These are phyloP conservation scores for Catostylus mosaicus DNA, from an alignment of 30 jellyfish, hydroid and myxozoan species.

Conservation along the genomic window DNA sequence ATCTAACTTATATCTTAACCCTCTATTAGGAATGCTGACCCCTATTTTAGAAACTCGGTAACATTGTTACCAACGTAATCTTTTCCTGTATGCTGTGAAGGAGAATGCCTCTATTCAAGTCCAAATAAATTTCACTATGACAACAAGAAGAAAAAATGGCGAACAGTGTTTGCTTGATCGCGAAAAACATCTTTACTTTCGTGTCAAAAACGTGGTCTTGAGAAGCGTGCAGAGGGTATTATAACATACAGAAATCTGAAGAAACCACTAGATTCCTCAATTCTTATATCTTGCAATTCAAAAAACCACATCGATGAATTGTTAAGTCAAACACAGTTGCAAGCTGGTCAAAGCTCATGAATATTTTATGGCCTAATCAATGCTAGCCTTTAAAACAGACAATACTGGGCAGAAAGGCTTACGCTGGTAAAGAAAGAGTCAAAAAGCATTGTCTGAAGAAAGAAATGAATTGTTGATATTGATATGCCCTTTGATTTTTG, in stretches of 20 bases:
- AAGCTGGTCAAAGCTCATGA: slow-evolving; percentile 15
- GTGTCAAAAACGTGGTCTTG: background rate
- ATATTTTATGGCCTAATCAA: slow-evolving; percentile 37
- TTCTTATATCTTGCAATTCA: background rate
- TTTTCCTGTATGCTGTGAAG: background rate
- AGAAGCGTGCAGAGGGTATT: background rate
- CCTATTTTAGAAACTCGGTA: no score
- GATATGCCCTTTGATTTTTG: background rate
- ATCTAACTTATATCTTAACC: no score
- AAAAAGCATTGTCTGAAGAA: background rate
- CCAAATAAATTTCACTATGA: background rate
- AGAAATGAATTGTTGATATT: background rate
- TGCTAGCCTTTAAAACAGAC: slow-evolving; percentile 21
- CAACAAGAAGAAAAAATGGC: background rate
- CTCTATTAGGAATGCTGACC: no score
- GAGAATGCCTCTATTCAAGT: background rate
- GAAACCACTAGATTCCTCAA: background rate
- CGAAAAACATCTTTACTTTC: background rate
- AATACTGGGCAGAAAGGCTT: slow-evolving; percentile 23
- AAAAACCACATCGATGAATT: background rate
- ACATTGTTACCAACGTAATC: no score
- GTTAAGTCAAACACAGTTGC: background rate
- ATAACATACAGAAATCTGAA: background rate
- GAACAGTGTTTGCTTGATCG: background rate
- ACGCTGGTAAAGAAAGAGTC: slow-evolving; percentile 15